Base-by-base conservation (phyloP, 1,140 invertebrate species). In the Dinothrombium tinctorium region DNA sequence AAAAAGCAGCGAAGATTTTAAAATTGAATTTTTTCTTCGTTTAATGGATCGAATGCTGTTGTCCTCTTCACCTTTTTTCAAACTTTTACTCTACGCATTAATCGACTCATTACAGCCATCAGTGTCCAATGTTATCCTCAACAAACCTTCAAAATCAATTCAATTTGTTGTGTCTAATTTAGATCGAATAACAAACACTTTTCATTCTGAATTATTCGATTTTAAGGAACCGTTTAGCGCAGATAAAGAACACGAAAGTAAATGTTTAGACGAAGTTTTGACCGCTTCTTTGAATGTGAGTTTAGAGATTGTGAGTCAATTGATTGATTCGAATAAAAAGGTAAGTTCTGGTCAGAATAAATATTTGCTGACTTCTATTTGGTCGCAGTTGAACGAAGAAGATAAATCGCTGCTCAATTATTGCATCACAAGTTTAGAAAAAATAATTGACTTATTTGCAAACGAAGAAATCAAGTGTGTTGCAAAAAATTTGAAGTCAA, bases 1-100 rank as follows among this genome's bases (percentile, higher is more conserved):
- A 8, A 35, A 6, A 8, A 7, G 12, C 15, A 6, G 7, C 5
- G 19, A 20, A 14, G 19, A 12, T 29, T 22, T 12, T 12, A n/a
- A 31, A 31, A 15, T 40, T 6, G 26, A 40, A 2, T 40, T 40
- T 22, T 40, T 40, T n/a, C 15, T 40, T 8, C 2, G 31, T 21
- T 11, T 40, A 5, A 8, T 40, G 4, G 26, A 31, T 17, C 4
- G 23, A 21, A 17, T 21, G 15, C 11, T 9, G 7, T 7, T 7
- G 7, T 7, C 22, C 15, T 11, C 21, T 12, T 20, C 8, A 7
- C 7, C 19, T 11, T 7, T 28, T 14, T 14, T 22, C 15, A 33
- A 40, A 21, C 19, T 40, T 3, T 11, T 40, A 12, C 11, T 32
- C n/a, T 40, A 14, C 26, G 31, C 39, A 21, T 15, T 40, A n/a